These are phyloP conservation scores for Virgularia gustaviana DNA, from an alignment of 92 coral and sea anemone genomes.

Conservation along the genomic window DNA sequence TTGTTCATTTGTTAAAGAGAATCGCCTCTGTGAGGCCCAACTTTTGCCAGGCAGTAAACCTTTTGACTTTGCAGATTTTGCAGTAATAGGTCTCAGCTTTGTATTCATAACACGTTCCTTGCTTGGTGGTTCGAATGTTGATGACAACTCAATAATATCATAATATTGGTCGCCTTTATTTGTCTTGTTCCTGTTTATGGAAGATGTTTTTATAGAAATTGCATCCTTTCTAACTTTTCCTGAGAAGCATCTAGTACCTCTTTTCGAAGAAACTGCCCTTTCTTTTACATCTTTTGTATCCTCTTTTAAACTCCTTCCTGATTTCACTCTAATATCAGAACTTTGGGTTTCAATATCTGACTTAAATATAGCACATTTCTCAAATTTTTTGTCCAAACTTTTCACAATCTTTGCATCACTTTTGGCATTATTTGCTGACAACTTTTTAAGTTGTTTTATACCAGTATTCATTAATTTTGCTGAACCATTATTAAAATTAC, in stretches of 20 bases:
- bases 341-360: background rate
- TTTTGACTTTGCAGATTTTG: slow-evolving; percentile 44
- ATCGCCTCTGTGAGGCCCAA: slow-evolving; percentile 69
- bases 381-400: background rate
- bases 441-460: background rate
- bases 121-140: slow-evolving; percentile 16
- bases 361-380: background rate
- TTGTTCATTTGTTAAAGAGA: slow-evolving; percentile 71
- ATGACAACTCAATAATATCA: slow-evolving; percentile 20
- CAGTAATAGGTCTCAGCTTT: slow-evolving; percentile 10
- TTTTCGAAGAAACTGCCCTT: background rate
- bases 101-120: slow-evolving; percentile 26
- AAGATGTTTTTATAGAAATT: background rate
- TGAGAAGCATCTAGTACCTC: background rate
- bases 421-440: background rate
- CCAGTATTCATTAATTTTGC: background rate
- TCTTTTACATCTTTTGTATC: background rate
- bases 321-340: background rate
- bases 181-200: no score
- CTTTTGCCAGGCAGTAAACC: slow-evolving; percentile 84
- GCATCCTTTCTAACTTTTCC: background rate
- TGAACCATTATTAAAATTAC: background rate
- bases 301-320: background rate
- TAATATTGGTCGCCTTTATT: no score
- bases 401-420: no score